Percentiles rank a stretch among this genome's conserved stretches.
phyloP scores from a whole-genome alignment of 1,140 invertebrate species.

The Mamestra configurata region DNA sequence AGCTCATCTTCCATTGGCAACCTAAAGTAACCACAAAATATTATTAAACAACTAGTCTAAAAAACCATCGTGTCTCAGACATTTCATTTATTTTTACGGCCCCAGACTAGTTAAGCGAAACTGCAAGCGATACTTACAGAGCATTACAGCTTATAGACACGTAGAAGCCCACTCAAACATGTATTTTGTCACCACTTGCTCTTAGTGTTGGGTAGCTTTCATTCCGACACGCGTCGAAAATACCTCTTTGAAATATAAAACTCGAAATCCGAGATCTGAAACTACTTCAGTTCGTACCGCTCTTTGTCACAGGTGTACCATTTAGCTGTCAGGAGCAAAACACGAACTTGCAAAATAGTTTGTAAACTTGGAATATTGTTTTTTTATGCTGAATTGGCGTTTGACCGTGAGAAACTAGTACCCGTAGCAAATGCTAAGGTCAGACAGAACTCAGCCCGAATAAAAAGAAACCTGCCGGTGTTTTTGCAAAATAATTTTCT shows the following conservation, averaged over 20 bases:
- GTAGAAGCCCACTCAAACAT: too few relatives aligned
- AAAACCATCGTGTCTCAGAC: conserved; percentile 1
- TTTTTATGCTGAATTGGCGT: background rate
- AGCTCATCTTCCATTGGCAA: too few relatives aligned
- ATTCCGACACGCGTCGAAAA: too few relatives aligned
- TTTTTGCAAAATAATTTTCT: too few relatives aligned
- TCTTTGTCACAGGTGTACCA: conserved; percentile 6
- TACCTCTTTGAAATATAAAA: too few relatives aligned
- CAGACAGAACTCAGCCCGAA: background rate
- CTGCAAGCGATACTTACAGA: background rate
- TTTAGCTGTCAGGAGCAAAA: background rate
- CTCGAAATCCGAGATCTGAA: background rate
- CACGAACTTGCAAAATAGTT: background rate
- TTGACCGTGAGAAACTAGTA: background rate
- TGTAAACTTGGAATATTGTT: conserved; percentile 3
- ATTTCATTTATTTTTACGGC: conserved; percentile 32
- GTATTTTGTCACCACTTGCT: too few relatives aligned
- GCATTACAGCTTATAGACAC: background rate
- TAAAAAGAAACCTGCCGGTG: too few relatives aligned
- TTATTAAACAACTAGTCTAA: too few relatives aligned
- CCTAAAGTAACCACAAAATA: too few relatives aligned
- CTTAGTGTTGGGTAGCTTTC: too few relatives aligned
- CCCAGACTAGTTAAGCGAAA: background rate
- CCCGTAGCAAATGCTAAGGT: background rate
- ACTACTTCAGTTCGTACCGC: background rate